Base-by-base conservation (phyloP, 1,140 invertebrate species). In the Microplitis demolitor region DNA sequence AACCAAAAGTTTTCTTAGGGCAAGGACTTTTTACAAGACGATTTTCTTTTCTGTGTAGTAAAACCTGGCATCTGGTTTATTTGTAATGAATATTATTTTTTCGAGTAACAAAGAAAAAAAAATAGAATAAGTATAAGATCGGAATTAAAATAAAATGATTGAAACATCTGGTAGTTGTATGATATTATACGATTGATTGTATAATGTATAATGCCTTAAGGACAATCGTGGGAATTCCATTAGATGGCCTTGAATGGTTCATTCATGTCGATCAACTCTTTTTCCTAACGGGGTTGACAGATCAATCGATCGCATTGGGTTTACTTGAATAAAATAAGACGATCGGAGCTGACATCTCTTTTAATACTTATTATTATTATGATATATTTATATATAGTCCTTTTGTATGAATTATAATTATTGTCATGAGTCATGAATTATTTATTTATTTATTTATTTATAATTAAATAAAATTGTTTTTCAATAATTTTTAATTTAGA, bases 151-250 rank as follows among this genome's bases (percentile, higher is more conserved):
- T 58, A 24, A 24, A 24, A 31, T 58, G 24, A 58, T 11, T 39
- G 13, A 13, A 16, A 39, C 11, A 39, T 34, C 60, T 35, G 60
- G 11, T 62, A 33, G 8, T 62, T 39, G 60, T 31, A 62, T 35
- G 34, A n/a, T 6, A 62, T 62, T 64, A 64, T 39, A 34, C 24
- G 37, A 34, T n/a, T 73, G 37, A 34, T 62, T 34, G 56, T 66
- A 60, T 60, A 45, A 64, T 69, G 64, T 66, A 76, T 76, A 61
- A 74, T 74, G 71, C 69, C 58, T 83, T 84, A 82, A 84, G 82
- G 85, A 85, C 83, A 86, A 84, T 85, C 83, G 84, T 86, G 84
- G 82, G 84, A 86, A 86, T 86, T 83, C 83, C 83, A 84, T 84
- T 81, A 81, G 80, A 78, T 82, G 85, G 80, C 83, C 83, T 86